phyloP scores from a whole-genome alignment of 2,113 vertebrate genomes.

The Scytalopus superciliaris region DNA sequence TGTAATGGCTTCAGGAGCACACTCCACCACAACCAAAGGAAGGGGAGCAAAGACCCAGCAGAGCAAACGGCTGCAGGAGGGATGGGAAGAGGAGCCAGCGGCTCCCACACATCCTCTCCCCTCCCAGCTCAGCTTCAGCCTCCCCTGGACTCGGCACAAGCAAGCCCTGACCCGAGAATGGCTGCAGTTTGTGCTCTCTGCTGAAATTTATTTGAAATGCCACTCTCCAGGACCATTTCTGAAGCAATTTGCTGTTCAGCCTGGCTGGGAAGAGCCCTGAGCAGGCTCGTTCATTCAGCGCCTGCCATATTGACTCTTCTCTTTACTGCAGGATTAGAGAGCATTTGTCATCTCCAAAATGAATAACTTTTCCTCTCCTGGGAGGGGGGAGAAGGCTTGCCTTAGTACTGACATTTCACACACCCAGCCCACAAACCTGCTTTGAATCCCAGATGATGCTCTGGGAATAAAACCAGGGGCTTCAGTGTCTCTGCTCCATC shows the following conservation, averaged over 20 bases:
- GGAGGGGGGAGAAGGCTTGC: slow-evolving; percentile 2
- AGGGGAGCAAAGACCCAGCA: background rate
- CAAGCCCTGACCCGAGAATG: background rate
- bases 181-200: background rate
- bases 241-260: slow-evolving; percentile 40
- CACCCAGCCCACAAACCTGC: slow-evolving; percentile 7
- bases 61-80: background rate
- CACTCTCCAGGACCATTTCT: background rate
- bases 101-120: background rate
- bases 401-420: background rate
- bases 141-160: fast-evolving
- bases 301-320: slow-evolving; percentile 54
- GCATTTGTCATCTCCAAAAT: slow-evolving; percentile 58
- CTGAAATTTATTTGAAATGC: slow-evolving; percentile 16
- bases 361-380: slow-evolving; percentile 51
- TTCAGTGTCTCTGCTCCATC: background rate
- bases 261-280: slow-evolving; percentile 38
- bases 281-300: background rate
- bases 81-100: background rate
- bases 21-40: background rate
- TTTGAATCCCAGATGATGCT: background rate
- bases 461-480: background rate
- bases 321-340: slow-evolving; percentile 41
- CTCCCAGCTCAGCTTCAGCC: fast-evolving
- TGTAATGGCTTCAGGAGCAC: background rate